phyloP scores from a whole-genome alignment of 2,888 invertebrate genomes.

The Synergus itoensis region DNA sequence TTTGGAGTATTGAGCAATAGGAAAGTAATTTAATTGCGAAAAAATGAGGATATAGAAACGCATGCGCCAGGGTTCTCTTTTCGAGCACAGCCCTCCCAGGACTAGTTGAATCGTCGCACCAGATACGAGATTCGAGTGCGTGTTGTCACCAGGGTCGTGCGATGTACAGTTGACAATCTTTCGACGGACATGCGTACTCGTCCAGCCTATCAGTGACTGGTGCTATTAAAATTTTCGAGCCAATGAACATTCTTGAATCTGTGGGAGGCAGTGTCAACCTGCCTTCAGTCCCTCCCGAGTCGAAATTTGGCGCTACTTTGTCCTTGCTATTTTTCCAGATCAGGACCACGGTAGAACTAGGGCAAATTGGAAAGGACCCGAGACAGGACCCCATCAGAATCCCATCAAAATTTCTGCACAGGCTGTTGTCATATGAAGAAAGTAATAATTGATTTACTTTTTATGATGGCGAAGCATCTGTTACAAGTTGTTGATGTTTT shows the following conservation, averaged over 20 bases:
- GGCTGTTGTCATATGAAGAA: too few relatives aligned
- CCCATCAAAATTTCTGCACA: too few relatives aligned
- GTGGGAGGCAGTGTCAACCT: constrained; percentile 54
- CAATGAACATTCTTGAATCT: constrained; percentile 67
- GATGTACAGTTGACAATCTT: constrained; percentile 43
- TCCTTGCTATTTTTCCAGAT: too few relatives aligned
- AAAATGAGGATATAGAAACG: neutral
- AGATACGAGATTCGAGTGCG: constrained; percentile 54
- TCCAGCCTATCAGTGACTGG: constrained; percentile 71
- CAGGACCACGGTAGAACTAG: too few relatives aligned
- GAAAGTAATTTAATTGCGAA: neutral
- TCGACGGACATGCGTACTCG: constrained; percentile 75
- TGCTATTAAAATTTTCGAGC: constrained; percentile 76
- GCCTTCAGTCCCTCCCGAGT: constrained; percentile 18
- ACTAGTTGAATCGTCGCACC: constrained; percentile 50
- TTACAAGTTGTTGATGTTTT: constrained; percentile 3
- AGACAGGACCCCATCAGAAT: too few relatives aligned
- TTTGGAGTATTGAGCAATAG: neutral
- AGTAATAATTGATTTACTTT: neutral
- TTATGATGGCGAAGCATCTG: constrained; percentile 7
- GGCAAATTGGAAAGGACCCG: too few relatives aligned
- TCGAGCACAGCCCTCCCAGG: constrained; percentile 49
- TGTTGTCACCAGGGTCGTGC: constrained; percentile 51
- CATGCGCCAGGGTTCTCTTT: constrained; percentile 45
- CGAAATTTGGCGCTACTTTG: too few relatives aligned